Conservation (phyloP, 1,140 invertebrate species). For the Drosophila lowei region DNA sequence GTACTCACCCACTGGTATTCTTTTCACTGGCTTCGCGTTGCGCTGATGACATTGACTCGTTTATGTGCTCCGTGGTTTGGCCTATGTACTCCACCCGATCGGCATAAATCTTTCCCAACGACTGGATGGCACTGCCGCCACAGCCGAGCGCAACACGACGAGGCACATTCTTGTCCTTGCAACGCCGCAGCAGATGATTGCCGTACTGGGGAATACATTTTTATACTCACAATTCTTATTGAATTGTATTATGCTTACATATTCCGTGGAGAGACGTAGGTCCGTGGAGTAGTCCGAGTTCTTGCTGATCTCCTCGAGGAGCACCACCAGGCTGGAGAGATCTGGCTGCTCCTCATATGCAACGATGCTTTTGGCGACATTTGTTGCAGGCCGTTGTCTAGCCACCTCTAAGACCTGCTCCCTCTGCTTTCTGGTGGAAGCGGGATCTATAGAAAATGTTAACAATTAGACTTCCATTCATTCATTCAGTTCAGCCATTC, state of each 20-base stretch:
- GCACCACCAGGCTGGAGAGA: constrained; percentile 34
- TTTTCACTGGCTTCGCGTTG: constrained; percentile 12
- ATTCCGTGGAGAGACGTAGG: constrained; percentile 58
- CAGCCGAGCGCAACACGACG: constrained; percentile 35
- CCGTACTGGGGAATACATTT: constrained; percentile 34
- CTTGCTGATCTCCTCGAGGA: constrained; percentile 72
- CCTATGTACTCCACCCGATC: constrained; percentile 59
- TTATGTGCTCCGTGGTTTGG: constrained; percentile 54
- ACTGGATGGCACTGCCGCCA: constrained; percentile 53
- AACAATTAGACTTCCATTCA: too few species aligned
- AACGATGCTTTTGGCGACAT: constrained; percentile 63
- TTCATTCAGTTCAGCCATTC: constrained; percentile 31
- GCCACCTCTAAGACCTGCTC: constrained; percentile 52
- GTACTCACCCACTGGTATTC: constrained; percentile 40
- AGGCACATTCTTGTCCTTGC: constrained; percentile 11
- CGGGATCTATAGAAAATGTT: background rate
- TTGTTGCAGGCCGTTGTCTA: constrained; percentile 58
- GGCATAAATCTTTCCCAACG: constrained; percentile 56
- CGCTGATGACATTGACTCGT: constrained; percentile 43
- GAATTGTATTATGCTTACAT: constrained; percentile 47
- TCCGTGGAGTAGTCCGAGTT: constrained; percentile 70
- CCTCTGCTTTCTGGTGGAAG: constrained; percentile 6
- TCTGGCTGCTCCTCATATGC: constrained; percentile 52
- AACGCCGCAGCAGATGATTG: constrained; percentile 43
- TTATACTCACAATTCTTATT: too few species aligned